Percentiles rank a stretch among this genome's conserved stretches.
phyloP scores from a whole-genome alignment of 1,140 invertebrate species.

The Carposina sasakii region DNA sequence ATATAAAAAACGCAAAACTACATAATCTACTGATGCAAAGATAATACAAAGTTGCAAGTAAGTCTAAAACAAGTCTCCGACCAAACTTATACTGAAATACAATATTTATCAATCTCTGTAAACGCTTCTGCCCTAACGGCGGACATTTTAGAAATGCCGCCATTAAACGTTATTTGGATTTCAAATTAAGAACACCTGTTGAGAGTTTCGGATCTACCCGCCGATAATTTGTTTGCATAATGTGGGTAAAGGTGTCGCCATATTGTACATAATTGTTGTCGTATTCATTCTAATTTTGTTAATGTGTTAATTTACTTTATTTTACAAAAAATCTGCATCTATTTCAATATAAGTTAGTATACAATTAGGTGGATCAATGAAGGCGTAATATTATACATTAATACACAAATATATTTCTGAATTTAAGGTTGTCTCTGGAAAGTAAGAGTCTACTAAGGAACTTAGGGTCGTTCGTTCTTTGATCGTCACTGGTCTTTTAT shows the following conservation, averaged over 20 bases:
- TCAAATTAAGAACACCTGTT: slow-evolving; percentile 25
- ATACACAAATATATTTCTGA: too few species aligned
- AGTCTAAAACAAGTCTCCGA: not conserved
- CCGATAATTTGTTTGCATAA: not conserved
- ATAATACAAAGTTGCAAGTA: not conserved
- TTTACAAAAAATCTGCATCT: too few species aligned
- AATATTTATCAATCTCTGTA: not conserved
- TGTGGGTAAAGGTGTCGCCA: not conserved
- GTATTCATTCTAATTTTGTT: too few species aligned
- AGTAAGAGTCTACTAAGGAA: too few species aligned
- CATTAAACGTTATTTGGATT: slow-evolving; percentile 20
- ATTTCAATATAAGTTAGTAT: too few species aligned
- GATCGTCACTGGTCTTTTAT: too few species aligned
- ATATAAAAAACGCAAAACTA: not conserved
- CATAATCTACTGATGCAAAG: not conserved
- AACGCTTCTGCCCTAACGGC: not conserved
- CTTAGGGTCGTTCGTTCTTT: too few species aligned
- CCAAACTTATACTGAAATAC: not conserved
- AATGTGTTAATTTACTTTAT: too few species aligned
- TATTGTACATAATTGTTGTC: too few species aligned
- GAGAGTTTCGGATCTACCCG: slow-evolving; percentile 1
- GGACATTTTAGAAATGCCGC: not conserved
- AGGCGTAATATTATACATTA: too few species aligned
- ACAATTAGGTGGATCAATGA: too few species aligned
- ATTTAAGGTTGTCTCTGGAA: too few species aligned